A percentile compares a stretch with the other conserved stretches of the same genome.
Evolutionary conservation across 2,888 invertebrate genomes (phyloP).

Genomic region (Creontiades dilutus): DNA sequence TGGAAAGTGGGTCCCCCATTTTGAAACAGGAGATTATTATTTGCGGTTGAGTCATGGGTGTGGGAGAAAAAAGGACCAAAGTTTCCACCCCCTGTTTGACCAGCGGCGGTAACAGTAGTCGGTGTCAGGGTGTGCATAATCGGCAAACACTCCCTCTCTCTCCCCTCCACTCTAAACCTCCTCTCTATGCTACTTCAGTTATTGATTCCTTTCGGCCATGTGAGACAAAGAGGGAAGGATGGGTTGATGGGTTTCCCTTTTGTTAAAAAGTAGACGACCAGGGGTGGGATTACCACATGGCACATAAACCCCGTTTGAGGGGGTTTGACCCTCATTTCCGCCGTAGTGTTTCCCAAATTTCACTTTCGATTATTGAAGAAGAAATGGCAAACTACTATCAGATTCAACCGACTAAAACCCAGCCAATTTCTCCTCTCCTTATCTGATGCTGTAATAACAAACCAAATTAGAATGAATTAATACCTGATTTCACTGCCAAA

Average conservation of each 20-base stretch:
- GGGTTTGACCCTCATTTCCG: not conserved
- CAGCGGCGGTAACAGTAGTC: conserved; percentile 72
- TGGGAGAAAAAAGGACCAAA: not conserved
- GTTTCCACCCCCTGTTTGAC: conserved; percentile 68
- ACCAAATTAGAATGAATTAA: no score
- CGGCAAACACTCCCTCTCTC: conserved; percentile 71
- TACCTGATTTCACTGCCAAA: no score
- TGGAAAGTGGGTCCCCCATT: conserved; percentile 65
- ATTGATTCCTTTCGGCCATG: conserved; percentile 64
- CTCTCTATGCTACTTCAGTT: conserved; percentile 60
- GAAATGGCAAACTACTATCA: no score
- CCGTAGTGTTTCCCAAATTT: not conserved
- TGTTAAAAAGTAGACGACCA: conserved; percentile 46
- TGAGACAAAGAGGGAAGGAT: conserved; percentile 47
- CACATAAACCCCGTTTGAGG: conserved; percentile 61
- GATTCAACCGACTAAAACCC: no score
- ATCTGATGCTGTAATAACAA: no score
- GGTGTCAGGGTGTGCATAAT: conserved; percentile 71
- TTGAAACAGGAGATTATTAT: conserved; percentile 70
- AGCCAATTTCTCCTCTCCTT: no score
- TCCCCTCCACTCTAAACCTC: conserved; percentile 17
- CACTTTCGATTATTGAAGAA: not conserved
- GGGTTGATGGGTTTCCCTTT: conserved; percentile 17
- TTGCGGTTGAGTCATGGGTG: conserved; percentile 71
- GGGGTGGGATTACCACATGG: conserved; percentile 61